Evolutionary conservation across 2,113 vertebrate genomes (phyloP), one percentile per base, ranked within the genome.

Genomic region (Tinamus guttatus): DNA sequence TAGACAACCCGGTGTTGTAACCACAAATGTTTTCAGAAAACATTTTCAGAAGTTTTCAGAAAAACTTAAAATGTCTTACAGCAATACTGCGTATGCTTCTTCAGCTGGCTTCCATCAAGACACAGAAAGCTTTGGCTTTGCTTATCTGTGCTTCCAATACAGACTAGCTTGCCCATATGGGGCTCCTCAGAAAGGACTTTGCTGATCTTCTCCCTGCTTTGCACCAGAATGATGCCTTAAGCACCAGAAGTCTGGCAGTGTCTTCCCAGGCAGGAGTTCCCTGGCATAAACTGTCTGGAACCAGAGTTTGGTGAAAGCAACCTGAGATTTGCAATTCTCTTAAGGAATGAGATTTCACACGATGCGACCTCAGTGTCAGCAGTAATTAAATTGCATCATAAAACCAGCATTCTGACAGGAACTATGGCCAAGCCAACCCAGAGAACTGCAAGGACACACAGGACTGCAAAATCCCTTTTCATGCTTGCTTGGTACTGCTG

Each of bases 161-260:
- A 34, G 36, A 32, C 27, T 34, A 12, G 7, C 14, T 86, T 70
- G 9, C 7, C 45, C 0, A 0, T 3, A 19, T 47, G 20, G 7
- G 5, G 11, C 36, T 24, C 8, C 4, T 52, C n/a, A 14, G 38
- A 30, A 68, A 51, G 6, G 32, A 51, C 15, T 6, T 51, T 69
- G 13, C 43, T 30, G 8, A 43, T 58, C 54, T 18, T 24, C 65
- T 77, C 49, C 32, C 24, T 25, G 0, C 34, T 78, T 60, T 64
- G 45, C 64, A 41, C 60, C 28, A 32, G 3, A 81, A 19, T 34
- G 32, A 27, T 17, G 28, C 13, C 15, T 56, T 59, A 58, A 62
- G 63, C 19, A 65, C 7, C 13, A 30, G 17, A 60, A 27, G 5
- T 40, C 41, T 58, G 17, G 21, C 43, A 30, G 21, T 49, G 49